phyloP scores from a whole-genome alignment of 92 coral and sea anemone species.

The Phenganax marumi region DNA sequence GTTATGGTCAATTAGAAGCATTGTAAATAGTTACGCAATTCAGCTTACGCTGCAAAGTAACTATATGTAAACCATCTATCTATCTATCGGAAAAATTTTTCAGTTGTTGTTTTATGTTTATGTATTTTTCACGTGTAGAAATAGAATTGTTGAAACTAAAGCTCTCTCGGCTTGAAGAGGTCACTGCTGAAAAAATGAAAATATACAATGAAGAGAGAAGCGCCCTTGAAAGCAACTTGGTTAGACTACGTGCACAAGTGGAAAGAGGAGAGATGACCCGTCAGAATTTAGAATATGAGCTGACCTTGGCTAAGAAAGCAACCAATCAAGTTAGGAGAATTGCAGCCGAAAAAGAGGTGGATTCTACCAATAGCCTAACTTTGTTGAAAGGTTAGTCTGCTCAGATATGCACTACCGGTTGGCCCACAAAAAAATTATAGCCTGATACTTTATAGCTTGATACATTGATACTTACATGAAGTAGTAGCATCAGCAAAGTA shows the following conservation, averaged over 20 bases:
- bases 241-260: slow-evolving; percentile 73
- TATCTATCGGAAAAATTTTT: too few species aligned
- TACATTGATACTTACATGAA: too few species aligned
- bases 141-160: slow-evolving; percentile 66
- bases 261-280: slow-evolving; percentile 94
- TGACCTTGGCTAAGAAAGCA: slow-evolving; percentile 79
- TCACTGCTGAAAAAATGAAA: slow-evolving; percentile 74
- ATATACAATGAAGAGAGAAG: slow-evolving; percentile 80
- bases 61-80: too few species aligned
- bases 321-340: slow-evolving; percentile 83
- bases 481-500: not conserved
- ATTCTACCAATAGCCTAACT: slow-evolving; percentile 59
- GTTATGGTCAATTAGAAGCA: too few species aligned
- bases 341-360: slow-evolving; percentile 72
- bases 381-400: slow-evolving; percentile 49
- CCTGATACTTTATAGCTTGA: not conserved
- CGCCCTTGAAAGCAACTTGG: slow-evolving; percentile 80
- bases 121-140: slow-evolving; percentile 37
- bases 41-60: too few species aligned
- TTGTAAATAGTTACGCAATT: too few species aligned
- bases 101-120: not conserved
- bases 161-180: slow-evolving; percentile 67
- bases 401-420: not conserved
- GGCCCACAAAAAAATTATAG: not conserved
- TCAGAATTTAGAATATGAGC: slow-evolving; percentile 91